Conservation (phyloP, 1,140 invertebrate species). For the Littorina saxatilis region DNA sequence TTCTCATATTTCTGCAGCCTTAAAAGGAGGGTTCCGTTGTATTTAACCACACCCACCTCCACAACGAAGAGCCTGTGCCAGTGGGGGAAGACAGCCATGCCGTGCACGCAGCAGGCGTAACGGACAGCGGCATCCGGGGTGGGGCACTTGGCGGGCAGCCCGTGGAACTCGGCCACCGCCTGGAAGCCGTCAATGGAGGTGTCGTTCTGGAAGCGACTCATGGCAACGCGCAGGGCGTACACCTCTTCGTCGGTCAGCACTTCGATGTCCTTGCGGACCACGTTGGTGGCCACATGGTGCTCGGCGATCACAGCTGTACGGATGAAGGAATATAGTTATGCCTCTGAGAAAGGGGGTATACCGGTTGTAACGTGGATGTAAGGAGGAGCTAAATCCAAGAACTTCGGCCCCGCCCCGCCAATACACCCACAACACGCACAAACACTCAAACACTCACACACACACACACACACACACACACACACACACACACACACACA, state of each 20-base stretch:
- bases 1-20: too few species aligned
- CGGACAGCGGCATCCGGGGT: conserved; percentile 40
- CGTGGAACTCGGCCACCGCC: conserved; percentile 52
- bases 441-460: not conserved
- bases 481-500: too few species aligned
- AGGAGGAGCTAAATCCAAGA: too few species aligned
- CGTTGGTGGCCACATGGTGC: not conserved
- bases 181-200: conserved; percentile 51
- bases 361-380: too few species aligned
- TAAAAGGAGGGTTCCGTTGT: too few species aligned
- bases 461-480: not conserved
- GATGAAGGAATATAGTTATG: not conserved
- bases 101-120: conserved; percentile 51
- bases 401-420: too few species aligned
- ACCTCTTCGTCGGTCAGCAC: conserved; percentile 42
- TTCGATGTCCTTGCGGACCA: conserved; percentile 44
- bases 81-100: conserved; percentile 51
- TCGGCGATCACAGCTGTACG: not conserved
- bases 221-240: conserved; percentile 39
- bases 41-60: conserved; percentile 42
- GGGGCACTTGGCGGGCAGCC: conserved; percentile 47
- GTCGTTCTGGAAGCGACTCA: conserved; percentile 47
- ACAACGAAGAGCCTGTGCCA: conserved; percentile 54
- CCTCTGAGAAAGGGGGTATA: too few species aligned
- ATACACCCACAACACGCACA: not conserved